phyloP scores from a whole-genome alignment of 2,888 invertebrate species.

The Sarcophaga caerulescens region DNA sequence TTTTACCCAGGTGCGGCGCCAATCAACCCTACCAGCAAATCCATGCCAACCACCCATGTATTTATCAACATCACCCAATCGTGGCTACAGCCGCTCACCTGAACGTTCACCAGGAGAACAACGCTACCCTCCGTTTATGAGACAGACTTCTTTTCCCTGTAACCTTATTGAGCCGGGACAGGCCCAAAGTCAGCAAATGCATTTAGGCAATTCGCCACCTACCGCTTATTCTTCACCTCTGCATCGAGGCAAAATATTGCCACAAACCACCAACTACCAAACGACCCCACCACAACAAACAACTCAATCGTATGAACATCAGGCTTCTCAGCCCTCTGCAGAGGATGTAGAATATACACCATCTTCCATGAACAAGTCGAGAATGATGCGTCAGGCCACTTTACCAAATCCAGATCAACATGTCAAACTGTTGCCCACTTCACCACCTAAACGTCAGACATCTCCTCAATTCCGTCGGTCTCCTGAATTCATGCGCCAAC shows the following conservation, averaged over 20 bases:
- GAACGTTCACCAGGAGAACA: constrained; percentile 79
- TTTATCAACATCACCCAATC: constrained; percentile 80
- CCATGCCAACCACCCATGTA: constrained; percentile 78
- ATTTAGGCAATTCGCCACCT: constrained; percentile 54
- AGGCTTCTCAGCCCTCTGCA: constrained; percentile 30
- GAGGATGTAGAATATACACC: constrained; percentile 74
- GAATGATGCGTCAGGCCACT: constrained; percentile 79
- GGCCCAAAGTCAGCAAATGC: constrained; percentile 39
- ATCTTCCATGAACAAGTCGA: constrained; percentile 72
- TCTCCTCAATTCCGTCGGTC: constrained; percentile 80
- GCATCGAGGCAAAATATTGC: constrained; percentile 76
- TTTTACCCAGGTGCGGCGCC: constrained; percentile 77
- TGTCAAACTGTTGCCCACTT: constrained; percentile 79
- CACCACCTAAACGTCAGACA: constrained; percentile 80
- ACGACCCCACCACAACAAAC: constrained; percentile 70
- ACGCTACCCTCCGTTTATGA: constrained; percentile 79
- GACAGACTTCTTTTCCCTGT: constrained; percentile 80
- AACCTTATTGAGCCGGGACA: constrained; percentile 72
- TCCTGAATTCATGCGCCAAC: constrained; percentile 80
- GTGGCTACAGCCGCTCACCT: constrained; percentile 79
- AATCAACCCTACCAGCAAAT: constrained; percentile 79
- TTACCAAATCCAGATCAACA: constrained; percentile 81
- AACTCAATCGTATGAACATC: constrained; percentile 58
- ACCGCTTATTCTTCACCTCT: constrained; percentile 59
- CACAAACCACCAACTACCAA: constrained; percentile 76